Base-by-base conservation (phyloP, 1,140 invertebrate genomes). In the Pseudobourletiella spinata region DNA sequence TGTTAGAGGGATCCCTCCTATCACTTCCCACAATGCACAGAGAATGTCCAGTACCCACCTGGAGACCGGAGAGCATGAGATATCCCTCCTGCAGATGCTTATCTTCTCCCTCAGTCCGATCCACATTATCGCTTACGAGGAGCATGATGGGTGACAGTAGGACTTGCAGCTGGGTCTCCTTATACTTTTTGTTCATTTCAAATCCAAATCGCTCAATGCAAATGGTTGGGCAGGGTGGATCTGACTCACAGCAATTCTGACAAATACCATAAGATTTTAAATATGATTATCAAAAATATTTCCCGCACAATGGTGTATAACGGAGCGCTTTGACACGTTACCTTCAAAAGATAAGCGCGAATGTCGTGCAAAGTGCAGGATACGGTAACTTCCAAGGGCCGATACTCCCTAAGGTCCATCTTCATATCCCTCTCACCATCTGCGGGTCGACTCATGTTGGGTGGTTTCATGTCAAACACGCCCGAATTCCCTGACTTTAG, bases 331-430 rank as follows among this genome's bases (percentile, higher is more conserved):
- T n/a, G n/a, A n/a, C n/a, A n/a, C n/a, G n/a, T 70, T 73, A 82
- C 81, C 71, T 89, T 94, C 24, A 94, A 81, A 42, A 94, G 74
- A 80, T 98, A 93, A 1, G 86, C 94, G 73, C 95, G 91, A 61
- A 98, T 88, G 71, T 97, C 92, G 70, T 97, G 92, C 72, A 97
- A 85, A 20, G 89, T 93, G n/a, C 96, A 84, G 1, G 90, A 91
- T 1, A 97, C 89, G 20, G 85, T 88, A 1, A 98, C 92, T 71
- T 94, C 85, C 35, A 97, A 77, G 1, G 94, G 90, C 30, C 94
- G 78, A 76, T 93, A 95, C 14, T 84, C 78, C 52, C 94, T 78
- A 11, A 88, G 84, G 79, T 98, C 95, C 68, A 51, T 75, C 71
- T 26, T 73, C 67, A 24, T 14, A 2, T 11, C 15, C 1, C 15